Conservation (phyloP, 2,888 invertebrate genomes). For the Melieria omissa region DNA sequence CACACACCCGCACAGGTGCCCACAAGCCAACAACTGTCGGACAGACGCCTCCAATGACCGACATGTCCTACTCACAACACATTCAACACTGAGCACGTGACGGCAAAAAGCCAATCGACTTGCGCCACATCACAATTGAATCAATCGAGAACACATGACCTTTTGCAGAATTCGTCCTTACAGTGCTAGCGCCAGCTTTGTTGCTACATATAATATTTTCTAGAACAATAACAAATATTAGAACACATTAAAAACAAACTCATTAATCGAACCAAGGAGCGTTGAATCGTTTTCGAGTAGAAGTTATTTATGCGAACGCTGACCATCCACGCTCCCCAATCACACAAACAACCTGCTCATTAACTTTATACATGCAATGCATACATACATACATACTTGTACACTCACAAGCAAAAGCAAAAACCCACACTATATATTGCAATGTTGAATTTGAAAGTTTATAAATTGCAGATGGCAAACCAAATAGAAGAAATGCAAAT, state of each 20-base stretch:
- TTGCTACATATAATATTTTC: conserved; percentile 31
- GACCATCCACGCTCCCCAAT: too few relatives aligned
- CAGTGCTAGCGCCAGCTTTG: conserved; percentile 50
- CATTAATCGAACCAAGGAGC: too few relatives aligned
- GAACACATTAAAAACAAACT: too few relatives aligned
- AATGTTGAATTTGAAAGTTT: not conserved
- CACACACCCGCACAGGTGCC: conserved; percentile 3
- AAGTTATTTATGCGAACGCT: too few relatives aligned
- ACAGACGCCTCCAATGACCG: conserved; percentile 1
- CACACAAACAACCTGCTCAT: too few relatives aligned
- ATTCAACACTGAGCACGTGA: conserved; percentile 12
- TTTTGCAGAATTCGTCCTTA: conserved; percentile 59
- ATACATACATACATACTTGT: conserved; percentile 23
- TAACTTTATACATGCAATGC: not conserved
- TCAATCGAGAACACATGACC: conserved; percentile 50
- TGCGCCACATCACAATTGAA: not conserved
- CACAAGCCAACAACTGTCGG: too few relatives aligned
- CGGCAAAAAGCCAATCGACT: conserved; percentile 3
- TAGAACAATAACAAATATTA: too few relatives aligned
- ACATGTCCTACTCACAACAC: not conserved
- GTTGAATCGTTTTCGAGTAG: too few relatives aligned
- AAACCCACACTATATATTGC: not conserved
- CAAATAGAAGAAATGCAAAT: too few relatives aligned
- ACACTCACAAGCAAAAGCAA: not conserved
- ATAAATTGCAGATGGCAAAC: not conserved